phyloP scores from a whole-genome alignment of 2,888 invertebrate genomes.

The Coelopa pilipes region DNA sequence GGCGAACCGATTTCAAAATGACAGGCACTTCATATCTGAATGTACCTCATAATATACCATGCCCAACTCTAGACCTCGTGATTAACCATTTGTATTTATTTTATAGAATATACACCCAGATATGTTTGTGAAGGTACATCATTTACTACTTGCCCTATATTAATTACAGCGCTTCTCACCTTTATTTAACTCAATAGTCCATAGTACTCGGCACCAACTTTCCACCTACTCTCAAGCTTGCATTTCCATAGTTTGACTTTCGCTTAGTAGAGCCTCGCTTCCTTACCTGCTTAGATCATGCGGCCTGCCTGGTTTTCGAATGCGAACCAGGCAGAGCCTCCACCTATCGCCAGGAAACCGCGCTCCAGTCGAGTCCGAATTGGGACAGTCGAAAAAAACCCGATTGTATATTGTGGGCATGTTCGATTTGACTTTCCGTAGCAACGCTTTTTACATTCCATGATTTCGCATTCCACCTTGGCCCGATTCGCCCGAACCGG shows the following conservation, averaged over 20 bases:
- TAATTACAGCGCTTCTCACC: neutral
- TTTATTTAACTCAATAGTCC: neutral
- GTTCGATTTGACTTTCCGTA: neutral
- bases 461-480: neutral
- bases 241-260: neutral
- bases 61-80: neutral
- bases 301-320: neutral
- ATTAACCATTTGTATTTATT: slow-evolving; percentile 55
- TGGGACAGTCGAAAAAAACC: too few relatives aligned
- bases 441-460: slow-evolving; percentile 3
- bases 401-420: too few relatives aligned
- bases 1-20: too few relatives aligned
- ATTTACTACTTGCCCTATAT: slow-evolving; percentile 1
- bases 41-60: too few relatives aligned
- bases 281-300: neutral
- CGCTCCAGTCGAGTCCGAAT: too few relatives aligned
- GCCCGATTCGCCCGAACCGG: neutral
- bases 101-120: slow-evolving; percentile 67
- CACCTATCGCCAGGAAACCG: too few relatives aligned
- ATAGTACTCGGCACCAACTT: neutral
- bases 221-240: neutral
- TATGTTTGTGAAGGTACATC: slow-evolving; percentile 65
- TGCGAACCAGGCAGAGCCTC: too few relatives aligned
- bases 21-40: too few relatives aligned
- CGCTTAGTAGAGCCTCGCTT: neutral